Evolutionary conservation across 2,113 vertebrate genomes (phyloP).

Genomic region (Chaenocephalus aceratus): DNA sequence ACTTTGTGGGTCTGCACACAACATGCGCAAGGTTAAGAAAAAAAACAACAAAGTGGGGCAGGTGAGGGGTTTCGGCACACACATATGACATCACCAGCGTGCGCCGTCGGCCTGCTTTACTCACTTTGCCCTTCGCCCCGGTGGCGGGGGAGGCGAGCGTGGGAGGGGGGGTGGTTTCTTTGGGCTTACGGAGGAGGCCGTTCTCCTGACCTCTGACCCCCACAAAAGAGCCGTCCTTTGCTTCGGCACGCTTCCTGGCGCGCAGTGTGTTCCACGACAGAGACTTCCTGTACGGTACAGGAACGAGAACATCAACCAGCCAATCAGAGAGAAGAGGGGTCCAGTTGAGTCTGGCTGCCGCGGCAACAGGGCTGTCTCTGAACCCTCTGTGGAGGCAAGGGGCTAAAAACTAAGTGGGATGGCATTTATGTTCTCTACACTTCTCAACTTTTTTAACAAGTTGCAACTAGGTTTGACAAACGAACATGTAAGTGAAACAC

Average conservation of each 20-base stretch:
- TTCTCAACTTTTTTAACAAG: too few relatives aligned
- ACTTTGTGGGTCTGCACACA: constrained; percentile 26
- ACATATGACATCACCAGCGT: constrained; percentile 57
- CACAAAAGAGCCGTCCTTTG: constrained; percentile 86
- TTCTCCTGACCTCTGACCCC: constrained; percentile 91
- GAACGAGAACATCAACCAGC: constrained; percentile 88
- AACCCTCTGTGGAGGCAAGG: background rate
- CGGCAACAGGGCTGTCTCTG: constrained; percentile 12
- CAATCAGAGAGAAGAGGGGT: constrained; percentile 70
- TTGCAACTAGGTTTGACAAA: too few relatives aligned
- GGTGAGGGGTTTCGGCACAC: constrained; percentile 49
- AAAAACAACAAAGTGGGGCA: constrained; percentile 24
- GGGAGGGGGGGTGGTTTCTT: constrained; percentile 81
- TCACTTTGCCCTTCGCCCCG: constrained; percentile 95
- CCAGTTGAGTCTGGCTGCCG: constrained; percentile 39
- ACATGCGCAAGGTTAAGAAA: constrained; percentile 37
- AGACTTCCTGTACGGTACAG: constrained; percentile 96
- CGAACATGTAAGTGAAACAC: too few relatives aligned
- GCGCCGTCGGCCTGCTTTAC: constrained; percentile 83
- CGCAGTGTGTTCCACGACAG: constrained; percentile 99
- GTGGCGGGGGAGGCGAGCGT: constrained; percentile 87
- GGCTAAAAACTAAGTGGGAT: too few relatives aligned
- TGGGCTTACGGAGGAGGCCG: constrained; percentile 93
- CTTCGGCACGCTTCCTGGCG: constrained; percentile 95
- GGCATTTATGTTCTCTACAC: too few relatives aligned